These are phyloP conservation scores for Erpornis zantholeuca DNA, from an alignment of 2,113 vertebrate species.

Conservation along the genomic window DNA sequence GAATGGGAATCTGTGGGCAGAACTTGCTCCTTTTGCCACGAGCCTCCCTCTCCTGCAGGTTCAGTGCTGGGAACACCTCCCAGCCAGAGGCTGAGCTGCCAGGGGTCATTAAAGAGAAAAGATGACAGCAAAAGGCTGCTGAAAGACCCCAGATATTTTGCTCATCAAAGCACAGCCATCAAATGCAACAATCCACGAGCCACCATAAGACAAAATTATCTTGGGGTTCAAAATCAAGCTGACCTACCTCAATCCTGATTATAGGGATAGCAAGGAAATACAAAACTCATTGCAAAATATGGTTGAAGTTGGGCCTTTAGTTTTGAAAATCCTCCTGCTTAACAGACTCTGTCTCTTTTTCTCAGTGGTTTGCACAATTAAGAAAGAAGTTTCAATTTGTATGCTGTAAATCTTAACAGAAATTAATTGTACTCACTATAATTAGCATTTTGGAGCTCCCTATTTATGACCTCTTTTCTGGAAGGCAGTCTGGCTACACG, in stretches of 20 bases:
- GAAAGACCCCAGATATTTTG: neutral
- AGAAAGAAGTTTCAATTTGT: neutral
- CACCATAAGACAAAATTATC: neutral
- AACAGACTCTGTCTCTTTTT: neutral
- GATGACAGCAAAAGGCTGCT: neutral
- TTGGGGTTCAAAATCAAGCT: neutral
- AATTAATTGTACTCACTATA: conserved; percentile 12
- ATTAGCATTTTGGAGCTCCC: conserved; percentile 13
- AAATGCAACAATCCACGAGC: neutral
- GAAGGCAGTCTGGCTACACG: neutral
- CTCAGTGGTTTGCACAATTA: neutral
- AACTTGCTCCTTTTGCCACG: neutral
- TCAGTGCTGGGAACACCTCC: neutral
- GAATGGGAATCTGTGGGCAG: neutral
- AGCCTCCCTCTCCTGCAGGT: neutral
- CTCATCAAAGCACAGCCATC: neutral
- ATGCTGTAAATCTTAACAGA: neutral
- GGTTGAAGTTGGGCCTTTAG: neutral
- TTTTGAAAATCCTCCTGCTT: neutral
- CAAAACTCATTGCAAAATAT: neutral
- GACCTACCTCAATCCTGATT: neutral
- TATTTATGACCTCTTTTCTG: conserved; percentile 30
- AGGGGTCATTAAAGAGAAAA: neutral
- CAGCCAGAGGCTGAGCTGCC: neutral
- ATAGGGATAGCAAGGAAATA: neutral